phyloP scores from a whole-genome alignment of 2,113 vertebrate species.

The Phalacrocorax brasilianus region DNA sequence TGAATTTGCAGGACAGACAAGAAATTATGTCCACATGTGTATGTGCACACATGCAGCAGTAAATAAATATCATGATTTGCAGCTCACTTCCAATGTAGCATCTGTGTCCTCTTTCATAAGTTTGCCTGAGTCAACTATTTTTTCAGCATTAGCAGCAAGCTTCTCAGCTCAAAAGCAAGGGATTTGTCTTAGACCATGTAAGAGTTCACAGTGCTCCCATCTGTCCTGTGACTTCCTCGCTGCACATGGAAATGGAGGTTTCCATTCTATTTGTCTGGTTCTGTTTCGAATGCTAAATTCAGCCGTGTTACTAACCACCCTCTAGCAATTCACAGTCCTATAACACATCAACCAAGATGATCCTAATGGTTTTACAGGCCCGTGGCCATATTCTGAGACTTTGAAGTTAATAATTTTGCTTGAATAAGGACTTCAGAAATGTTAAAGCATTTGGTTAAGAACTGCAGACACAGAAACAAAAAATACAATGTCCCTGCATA shows the following conservation, averaged over 20 bases:
- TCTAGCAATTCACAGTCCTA: background rate
- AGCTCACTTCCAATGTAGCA: background rate
- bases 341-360: background rate
- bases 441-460: background rate
- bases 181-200: background rate
- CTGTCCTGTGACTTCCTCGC: background rate
- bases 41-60: background rate
- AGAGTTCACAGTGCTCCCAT: background rate
- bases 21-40: background rate
- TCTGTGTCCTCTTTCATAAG: background rate
- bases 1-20: background rate
- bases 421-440: background rate
- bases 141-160: background rate
- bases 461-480: background rate
- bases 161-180: background rate
- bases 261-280: background rate
- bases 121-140: background rate
- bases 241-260: background rate
- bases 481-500: background rate
- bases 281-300: background rate
- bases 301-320: background rate
- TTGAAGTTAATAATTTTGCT: background rate
- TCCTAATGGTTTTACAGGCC: background rate
- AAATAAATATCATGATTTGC: background rate
- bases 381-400: background rate